A percentile compares a stretch with the other conserved stretches of the same genome.
Conservation (phyloP, 92 coral and sea anemone genomes). For the Heliopora coerulea region DNA sequence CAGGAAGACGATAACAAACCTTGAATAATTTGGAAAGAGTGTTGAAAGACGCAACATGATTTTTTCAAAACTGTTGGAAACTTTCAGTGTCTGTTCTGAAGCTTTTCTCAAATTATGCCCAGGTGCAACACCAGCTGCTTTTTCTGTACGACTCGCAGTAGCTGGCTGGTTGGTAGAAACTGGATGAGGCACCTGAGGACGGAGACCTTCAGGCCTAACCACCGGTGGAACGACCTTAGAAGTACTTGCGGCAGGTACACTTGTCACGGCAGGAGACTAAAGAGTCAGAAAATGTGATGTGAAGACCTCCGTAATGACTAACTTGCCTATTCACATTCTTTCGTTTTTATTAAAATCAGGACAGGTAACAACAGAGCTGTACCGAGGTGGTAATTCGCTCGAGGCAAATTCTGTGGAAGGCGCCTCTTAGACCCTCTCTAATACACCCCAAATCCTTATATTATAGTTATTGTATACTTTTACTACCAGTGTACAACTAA, state of each 20-base stretch:
- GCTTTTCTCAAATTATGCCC: not conserved
- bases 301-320: too few species aligned
- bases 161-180: conserved; percentile 22
- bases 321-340: too few species aligned
- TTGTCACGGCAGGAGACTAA: conserved; percentile 19
- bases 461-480: too few species aligned
- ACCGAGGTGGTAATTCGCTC: too few species aligned
- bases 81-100: conserved; percentile 55
- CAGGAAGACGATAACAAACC: conserved; percentile 47
- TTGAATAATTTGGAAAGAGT: conserved; percentile 77
- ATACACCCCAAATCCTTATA: too few species aligned
- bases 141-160: conserved; percentile 17
- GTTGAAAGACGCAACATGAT: conserved; percentile 95
- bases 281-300: too few species aligned
- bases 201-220: conserved; percentile 30
- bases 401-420: too few species aligned
- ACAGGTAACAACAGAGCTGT: too few species aligned
- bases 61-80: conserved; percentile 92
- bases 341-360: too few species aligned
- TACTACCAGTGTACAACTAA: too few species aligned
- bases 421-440: too few species aligned
- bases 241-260: conserved; percentile 22
- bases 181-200: conserved; percentile 29
- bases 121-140: conserved; percentile 30
- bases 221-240: conserved; percentile 9